These are phyloP conservation scores for pig (Sus scrofa) DNA, from an alignment of 2,113 vertebrate species.

Conservation along the genomic window DNA sequence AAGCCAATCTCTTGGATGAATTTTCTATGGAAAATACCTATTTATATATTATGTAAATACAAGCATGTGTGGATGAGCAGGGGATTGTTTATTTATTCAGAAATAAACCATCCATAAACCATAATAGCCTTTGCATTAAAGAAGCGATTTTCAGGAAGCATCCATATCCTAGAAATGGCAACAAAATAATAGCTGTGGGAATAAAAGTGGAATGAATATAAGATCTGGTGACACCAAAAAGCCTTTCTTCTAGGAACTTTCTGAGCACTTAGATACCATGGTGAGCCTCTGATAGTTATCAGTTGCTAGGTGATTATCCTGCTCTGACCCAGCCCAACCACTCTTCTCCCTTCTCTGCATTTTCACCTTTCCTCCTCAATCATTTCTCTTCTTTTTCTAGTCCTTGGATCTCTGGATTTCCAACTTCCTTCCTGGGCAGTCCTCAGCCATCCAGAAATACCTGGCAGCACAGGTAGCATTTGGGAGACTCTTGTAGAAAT, in stretches of 20 bases:
- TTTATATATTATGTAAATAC: background rate
- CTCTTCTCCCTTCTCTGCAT: background rate
- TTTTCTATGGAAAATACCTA: background rate
- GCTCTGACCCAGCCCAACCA: background rate
- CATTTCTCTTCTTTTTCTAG: background rate
- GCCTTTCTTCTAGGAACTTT: background rate
- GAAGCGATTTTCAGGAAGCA: background rate
- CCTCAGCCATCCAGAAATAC: too few species aligned
- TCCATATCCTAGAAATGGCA: background rate
- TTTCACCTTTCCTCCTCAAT: background rate
- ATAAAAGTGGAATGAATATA: background rate
- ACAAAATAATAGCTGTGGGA: background rate
- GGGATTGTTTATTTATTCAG: background rate
- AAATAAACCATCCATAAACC: background rate
- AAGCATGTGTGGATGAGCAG: background rate
- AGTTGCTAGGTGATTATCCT: too few species aligned
- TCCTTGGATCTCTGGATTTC: background rate
- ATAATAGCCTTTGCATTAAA: background rate
- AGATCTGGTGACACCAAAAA: background rate
- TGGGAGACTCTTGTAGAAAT: rapidly evolving
- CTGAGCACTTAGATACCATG: too few species aligned
- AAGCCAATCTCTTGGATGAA: conserved; percentile 70
- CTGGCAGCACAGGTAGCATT: rapidly evolving
- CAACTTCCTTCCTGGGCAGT: background rate
- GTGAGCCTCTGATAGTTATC: rapidly evolving